phyloP scores from a whole-genome alignment of 2,113 vertebrate species.

The Erpornis zantholeuca region DNA sequence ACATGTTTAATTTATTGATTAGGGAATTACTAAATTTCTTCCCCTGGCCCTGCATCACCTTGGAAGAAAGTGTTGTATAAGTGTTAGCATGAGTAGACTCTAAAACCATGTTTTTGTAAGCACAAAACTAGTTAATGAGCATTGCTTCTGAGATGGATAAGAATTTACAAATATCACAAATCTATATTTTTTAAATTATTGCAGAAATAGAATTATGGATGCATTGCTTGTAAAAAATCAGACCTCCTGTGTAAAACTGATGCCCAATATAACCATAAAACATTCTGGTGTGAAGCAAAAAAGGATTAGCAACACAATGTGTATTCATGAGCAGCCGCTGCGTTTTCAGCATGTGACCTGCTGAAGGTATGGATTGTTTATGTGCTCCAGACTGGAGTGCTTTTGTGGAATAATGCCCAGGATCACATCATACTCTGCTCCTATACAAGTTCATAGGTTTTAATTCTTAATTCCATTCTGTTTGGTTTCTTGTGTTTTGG shows the following conservation, averaged over 20 bases:
- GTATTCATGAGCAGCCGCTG: accelerated
- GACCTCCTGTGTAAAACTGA: background rate
- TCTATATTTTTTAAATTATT: background rate
- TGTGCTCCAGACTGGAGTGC: background rate
- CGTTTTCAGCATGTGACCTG: background rate
- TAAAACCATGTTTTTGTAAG: background rate
- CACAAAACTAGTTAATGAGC: background rate
- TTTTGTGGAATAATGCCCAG: background rate
- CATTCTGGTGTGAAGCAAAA: background rate
- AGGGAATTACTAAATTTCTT: background rate
- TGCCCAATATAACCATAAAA: background rate
- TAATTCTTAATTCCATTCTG: background rate
- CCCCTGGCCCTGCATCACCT: background rate
- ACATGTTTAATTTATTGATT: background rate
- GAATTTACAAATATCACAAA: background rate
- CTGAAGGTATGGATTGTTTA: background rate
- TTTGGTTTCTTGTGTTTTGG: background rate
- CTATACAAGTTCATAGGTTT: background rate
- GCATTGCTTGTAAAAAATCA: background rate
- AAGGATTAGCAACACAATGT: background rate
- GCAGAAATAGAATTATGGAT: background rate
- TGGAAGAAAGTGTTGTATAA: background rate
- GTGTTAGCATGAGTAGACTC: background rate
- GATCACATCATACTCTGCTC: background rate
- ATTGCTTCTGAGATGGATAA: background rate